Conservation (phyloP, 2,113 vertebrate species). For the Thermophis baileyi region DNA sequence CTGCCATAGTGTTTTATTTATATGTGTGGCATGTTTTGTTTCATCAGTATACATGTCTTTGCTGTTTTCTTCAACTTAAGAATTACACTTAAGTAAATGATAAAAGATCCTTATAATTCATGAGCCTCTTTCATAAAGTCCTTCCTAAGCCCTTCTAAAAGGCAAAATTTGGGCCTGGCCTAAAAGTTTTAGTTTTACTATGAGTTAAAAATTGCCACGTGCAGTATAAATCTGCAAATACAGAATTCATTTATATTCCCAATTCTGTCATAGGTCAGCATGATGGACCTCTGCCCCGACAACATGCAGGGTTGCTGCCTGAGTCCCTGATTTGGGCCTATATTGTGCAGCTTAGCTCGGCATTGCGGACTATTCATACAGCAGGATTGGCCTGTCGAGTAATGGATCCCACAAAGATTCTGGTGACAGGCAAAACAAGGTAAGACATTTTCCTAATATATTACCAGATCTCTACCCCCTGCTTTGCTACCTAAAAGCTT, state of each 20-base stretch:
- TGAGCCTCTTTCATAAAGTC: neutral
- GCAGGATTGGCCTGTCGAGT: conserved; percentile 94
- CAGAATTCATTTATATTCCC: neutral
- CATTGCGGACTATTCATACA: conserved; percentile 92
- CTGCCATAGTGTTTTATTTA: neutral
- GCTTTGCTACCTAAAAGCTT: neutral
- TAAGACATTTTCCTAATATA: conserved; percentile 43
- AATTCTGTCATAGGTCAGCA: conserved; percentile 81
- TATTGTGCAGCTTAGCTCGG: conserved; percentile 96
- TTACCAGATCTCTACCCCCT: neutral
- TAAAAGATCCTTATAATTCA: neutral
- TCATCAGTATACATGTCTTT: neutral
- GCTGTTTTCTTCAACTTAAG: neutral
- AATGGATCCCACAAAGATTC: conserved; percentile 98
- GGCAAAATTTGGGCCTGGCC: neutral
- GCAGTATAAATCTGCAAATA: neutral
- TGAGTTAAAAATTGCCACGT: neutral
- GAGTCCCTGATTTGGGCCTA: conserved; percentile 99
- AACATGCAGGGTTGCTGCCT: conserved; percentile 92
- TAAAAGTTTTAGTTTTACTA: neutral
- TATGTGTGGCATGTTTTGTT: neutral
- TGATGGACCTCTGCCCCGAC: conserved; percentile 90
- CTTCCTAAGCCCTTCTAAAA: neutral
- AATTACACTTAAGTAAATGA: neutral
- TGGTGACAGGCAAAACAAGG: conserved; percentile 98